phyloP scores from a whole-genome alignment of 2,113 vertebrate genomes.

The Grus americana region DNA sequence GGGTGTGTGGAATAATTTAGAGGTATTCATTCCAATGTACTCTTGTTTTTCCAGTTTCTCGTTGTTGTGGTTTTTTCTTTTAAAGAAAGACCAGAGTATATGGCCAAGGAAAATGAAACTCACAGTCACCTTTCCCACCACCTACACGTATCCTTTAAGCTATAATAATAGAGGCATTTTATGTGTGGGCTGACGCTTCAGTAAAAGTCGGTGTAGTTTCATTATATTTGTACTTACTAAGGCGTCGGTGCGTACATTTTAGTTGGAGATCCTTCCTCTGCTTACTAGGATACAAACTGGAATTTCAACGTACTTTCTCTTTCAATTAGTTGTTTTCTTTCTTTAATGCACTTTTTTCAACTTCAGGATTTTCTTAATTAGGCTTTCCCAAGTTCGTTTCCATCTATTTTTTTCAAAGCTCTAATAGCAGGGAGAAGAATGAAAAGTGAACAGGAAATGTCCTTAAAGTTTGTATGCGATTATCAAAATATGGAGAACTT shows the following conservation, averaged over 20 bases:
- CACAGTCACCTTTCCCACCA: constrained; percentile 16
- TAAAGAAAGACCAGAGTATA: constrained; percentile 10
- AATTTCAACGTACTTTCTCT: background rate
- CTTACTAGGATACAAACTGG: background rate
- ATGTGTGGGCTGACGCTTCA: constrained; percentile 7
- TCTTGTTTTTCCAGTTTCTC: constrained; percentile 23
- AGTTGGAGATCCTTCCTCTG: background rate
- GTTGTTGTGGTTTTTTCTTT: background rate
- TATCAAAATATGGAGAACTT: background rate
- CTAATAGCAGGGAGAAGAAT: background rate
- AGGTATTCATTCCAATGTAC: background rate
- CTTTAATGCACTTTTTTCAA: background rate
- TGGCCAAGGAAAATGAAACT: constrained; percentile 37
- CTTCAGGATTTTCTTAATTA: background rate
- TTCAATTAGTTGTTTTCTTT: background rate
- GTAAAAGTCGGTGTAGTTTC: background rate
- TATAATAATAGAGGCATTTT: constrained; percentile 14
- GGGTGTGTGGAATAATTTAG: constrained; percentile 17
- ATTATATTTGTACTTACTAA: background rate
- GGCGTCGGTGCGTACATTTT: background rate
- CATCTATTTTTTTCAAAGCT: background rate
- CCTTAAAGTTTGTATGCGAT: background rate
- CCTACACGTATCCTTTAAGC: background rate
- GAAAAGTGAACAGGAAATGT: background rate
- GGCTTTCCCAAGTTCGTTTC: background rate